Evolutionary conservation across 2,797 vertebrate species (phyloP).

Genomic region (Percopsis omiscomaycus): DNA sequence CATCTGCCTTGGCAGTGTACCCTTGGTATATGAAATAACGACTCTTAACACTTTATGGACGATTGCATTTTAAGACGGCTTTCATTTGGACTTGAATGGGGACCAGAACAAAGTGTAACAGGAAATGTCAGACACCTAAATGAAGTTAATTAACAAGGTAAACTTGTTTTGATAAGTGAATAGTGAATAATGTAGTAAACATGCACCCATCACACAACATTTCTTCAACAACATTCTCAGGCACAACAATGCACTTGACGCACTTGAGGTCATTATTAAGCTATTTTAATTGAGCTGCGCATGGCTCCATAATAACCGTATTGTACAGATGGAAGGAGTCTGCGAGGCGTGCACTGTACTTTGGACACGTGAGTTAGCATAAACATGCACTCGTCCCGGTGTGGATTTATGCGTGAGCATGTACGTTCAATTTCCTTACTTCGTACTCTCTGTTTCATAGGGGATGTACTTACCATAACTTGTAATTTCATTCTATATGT

Average conservation of each 20-base stretch:
- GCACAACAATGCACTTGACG: neutral
- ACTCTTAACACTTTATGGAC: conserved; percentile 44
- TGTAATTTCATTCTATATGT: conserved; percentile 47
- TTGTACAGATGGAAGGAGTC: neutral
- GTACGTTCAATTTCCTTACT: conserved; percentile 11
- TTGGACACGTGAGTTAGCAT: neutral
- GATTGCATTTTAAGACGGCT: conserved; percentile 57
- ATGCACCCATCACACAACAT: too few species aligned
- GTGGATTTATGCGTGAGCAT: conserved; percentile 20
- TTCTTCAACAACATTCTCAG: too few species aligned
- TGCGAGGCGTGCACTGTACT: conserved; percentile 7
- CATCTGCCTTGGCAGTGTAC: conserved; percentile 36
- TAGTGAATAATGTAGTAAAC: too few species aligned
- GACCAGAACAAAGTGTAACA: conserved; percentile 33
- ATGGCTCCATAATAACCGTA: neutral
- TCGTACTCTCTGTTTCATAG: conserved; percentile 28
- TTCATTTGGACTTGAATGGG: conserved; percentile 51
- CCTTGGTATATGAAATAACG: conserved; percentile 51
- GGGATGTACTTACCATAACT: conserved; percentile 13
- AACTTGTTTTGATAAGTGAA: too few species aligned
- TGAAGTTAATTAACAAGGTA: neutral
- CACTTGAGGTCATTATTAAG: conserved; percentile 33
- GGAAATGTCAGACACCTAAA: conserved; percentile 17
- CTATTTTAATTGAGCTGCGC: conserved; percentile 20
- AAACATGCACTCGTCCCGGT: neutral